Conservation (phyloP, 1,140 invertebrate genomes). For the Tyrophagus putrescentiae region DNA sequence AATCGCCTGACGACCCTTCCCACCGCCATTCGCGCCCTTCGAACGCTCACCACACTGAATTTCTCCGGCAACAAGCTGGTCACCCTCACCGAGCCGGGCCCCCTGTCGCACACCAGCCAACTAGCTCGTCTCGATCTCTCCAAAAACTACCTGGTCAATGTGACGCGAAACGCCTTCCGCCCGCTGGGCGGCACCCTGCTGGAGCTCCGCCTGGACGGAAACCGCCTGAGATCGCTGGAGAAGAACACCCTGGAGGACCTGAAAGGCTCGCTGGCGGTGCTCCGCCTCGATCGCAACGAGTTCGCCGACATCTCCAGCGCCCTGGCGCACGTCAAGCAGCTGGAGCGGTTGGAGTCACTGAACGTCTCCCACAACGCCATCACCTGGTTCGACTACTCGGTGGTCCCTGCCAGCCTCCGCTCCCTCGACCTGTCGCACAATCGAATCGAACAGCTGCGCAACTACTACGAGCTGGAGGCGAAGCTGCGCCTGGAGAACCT, state of each 20-base stretch:
- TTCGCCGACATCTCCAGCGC: constrained; percentile 60
- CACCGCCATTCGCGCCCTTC: constrained; percentile 53
- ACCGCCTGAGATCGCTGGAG: constrained; percentile 61
- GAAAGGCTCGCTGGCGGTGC: constrained; percentile 54
- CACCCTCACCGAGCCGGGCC: neutral
- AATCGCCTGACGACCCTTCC: constrained; percentile 60
- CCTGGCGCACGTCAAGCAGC: constrained; percentile 51
- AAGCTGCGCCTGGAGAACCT: constrained; percentile 55
- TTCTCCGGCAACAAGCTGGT: constrained; percentile 50
- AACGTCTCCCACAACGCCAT: constrained; percentile 81
- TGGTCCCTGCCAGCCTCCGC: constrained; percentile 60
- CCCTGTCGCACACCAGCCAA: constrained; percentile 31
- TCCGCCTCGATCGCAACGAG: constrained; percentile 67
- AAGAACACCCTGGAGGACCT: constrained; percentile 64
- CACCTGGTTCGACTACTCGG: constrained; percentile 73
- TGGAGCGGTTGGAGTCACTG: constrained; percentile 64
- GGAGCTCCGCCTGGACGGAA: constrained; percentile 72
- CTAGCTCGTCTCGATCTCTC: constrained; percentile 66
- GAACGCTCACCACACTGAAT: constrained; percentile 57
- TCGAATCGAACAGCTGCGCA: constrained; percentile 61
- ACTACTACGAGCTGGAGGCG: constrained; percentile 58
- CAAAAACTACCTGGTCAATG: constrained; percentile 70
- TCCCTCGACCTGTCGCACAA: constrained; percentile 83
- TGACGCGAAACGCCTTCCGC: constrained; percentile 57
- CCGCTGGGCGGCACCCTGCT: constrained; percentile 61